phyloP scores from a whole-genome alignment of 2,888 invertebrate genomes.

The Philonicus albiceps region DNA sequence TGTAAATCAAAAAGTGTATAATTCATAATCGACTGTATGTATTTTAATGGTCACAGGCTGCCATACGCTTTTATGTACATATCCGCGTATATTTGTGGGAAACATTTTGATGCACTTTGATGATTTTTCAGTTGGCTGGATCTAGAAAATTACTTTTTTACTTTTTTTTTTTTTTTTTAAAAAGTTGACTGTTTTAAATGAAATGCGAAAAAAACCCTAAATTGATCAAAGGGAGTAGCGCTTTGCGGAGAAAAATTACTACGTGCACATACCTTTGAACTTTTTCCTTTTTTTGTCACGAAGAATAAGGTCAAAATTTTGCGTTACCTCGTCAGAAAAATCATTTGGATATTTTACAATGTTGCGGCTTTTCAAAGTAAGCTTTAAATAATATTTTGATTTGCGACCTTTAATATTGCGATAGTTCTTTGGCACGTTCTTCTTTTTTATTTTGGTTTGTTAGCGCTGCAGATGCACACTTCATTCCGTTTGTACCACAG shows the following conservation, averaged over 20 bases:
- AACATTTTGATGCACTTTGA: neutral
- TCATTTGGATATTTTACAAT: neutral
- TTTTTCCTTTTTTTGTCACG: neutral
- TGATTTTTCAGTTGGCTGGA: neutral
- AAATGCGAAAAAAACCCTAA: neutral
- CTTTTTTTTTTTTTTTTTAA: neutral
- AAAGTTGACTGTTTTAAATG: neutral
- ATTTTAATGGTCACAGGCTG: neutral
- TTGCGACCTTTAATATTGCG: neutral
- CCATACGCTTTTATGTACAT: neutral
- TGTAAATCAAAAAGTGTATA: neutral
- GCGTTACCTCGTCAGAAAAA: neutral
- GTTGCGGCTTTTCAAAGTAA: neutral
- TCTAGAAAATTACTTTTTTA: neutral
- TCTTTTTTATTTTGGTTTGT: neutral
- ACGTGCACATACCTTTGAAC: neutral
- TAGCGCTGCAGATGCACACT: conserved; percentile 22
- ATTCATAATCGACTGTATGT: neutral
- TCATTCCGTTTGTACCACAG: conserved; percentile 2
- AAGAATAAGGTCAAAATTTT: neutral
- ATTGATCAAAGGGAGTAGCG: neutral
- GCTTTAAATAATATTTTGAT: neutral
- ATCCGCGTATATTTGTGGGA: neutral
- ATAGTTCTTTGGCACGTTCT: neutral
- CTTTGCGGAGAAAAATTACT: neutral